Evolutionary conservation across 2,888 invertebrate genomes (phyloP), one percentile per base, ranked within the genome.

Genomic region (Baronia brevicornis): DNA sequence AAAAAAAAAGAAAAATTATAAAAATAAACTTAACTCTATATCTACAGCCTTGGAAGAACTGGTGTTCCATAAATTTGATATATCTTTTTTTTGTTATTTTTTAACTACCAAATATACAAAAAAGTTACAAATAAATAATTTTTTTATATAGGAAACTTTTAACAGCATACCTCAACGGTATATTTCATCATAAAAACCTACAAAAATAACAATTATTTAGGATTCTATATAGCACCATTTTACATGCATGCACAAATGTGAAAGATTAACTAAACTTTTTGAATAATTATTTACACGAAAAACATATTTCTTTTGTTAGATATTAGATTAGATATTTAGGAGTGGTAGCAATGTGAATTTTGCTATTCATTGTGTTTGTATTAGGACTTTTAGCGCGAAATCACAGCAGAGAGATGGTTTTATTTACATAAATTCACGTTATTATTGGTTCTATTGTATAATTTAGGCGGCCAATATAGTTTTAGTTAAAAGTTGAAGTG

Each of bases 41-140:
- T 80, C 75, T 82, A 82, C 80, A 82, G 47, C 38, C 60, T 65
- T 72, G 77, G 73, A 82, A 80, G 75, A 78, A 48, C 75, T 34
- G 46, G 45, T 39, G 44, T 47, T 38, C 35, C 17, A 51, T 60
- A 51, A 54, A 54, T 52, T 59, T 49, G 34, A 57, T 38, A 44
- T 46, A 51, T 46, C n/a, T n/a, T 48, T 59, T 55, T 56, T 54
- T 57, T 47, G 55, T 51, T 61, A 57, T 60, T 59, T 51, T n/a
- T 56, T 59, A 52, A 48, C 44, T 49, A 67, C 53, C 50, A 59
- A 74, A 74, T 78, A 73, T 78, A 82, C 73, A 77, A 72, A 72
- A 69, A 77, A 73, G 64, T 67, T 75, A 79, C 65, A 79, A 82
- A 80, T 80, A 82, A 80, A 82, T 80, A 82, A 77, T 69, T 55